Percentiles rank a stretch among this genome's conserved stretches.
These are phyloP conservation scores for Babyrousa celebensis DNA, from an alignment of 2,797 vertebrate genomes.

Conservation along the genomic window DNA sequence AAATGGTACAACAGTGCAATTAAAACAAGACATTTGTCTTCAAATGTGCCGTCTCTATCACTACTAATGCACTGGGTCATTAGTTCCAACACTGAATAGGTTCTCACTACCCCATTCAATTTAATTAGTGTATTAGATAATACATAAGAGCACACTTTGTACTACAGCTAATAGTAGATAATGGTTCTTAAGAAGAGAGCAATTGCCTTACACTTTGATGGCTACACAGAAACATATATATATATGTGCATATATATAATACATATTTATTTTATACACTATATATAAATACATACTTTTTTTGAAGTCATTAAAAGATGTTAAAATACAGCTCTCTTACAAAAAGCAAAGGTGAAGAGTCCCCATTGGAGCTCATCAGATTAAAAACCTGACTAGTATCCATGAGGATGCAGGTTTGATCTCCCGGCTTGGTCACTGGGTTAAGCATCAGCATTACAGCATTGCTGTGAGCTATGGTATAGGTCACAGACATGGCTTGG, in stretches of 20 bases:
- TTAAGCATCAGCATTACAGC: too few relatives aligned
- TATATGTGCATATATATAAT: rapidly evolving
- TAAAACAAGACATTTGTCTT: constrained; percentile 85
- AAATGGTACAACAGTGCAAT: constrained; percentile 50
- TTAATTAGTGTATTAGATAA: constrained; percentile 81
- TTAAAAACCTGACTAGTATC: too few relatives aligned
- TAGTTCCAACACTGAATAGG: constrained; percentile 79
- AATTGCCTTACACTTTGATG: neutral
- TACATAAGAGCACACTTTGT: constrained; percentile 74
- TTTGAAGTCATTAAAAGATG: neutral
- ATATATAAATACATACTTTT: neutral
- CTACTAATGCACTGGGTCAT: constrained; percentile 81
- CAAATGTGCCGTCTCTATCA: constrained; percentile 71
- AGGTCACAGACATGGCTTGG: too few relatives aligned
- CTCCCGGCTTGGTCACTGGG: too few relatives aligned
- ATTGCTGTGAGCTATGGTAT: too few relatives aligned
- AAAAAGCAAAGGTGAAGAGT: neutral
- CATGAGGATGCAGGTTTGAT: too few relatives aligned
- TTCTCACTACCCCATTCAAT: constrained; percentile 76
- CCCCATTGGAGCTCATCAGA: too few relatives aligned
- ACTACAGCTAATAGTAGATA: constrained; percentile 71
- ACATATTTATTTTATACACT: neutral
- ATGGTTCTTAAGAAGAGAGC: constrained; percentile 40
- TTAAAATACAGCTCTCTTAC: neutral
- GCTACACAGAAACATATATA: neutral